Evolutionary conservation across 2,888 invertebrate genomes (phyloP).

Genomic region (Tupiocoris notatus): DNA sequence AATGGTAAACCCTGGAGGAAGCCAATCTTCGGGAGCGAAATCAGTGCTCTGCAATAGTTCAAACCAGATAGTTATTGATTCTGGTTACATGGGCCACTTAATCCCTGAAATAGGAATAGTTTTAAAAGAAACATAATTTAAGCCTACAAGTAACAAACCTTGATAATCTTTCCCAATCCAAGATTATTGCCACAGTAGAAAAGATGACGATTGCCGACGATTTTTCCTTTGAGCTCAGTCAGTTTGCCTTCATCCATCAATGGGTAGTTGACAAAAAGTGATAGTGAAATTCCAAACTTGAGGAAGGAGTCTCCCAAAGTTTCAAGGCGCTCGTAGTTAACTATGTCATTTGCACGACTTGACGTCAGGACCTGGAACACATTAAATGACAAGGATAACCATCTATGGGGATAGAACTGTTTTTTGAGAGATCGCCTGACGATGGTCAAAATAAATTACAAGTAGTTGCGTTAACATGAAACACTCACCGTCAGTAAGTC

Average conservation of each 20-base stretch:
- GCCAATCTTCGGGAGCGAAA: conserved; percentile 73
- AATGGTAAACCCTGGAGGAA: conserved; percentile 65
- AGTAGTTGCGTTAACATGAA: not conserved
- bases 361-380: conserved; percentile 72
- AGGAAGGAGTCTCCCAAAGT: conserved; percentile 87
- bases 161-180: conserved; percentile 55
- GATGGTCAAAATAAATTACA: not conserved
- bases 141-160: conserved; percentile 28
- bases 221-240: conserved; percentile 67
- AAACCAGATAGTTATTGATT: too few species aligned
- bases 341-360: conserved; percentile 69
- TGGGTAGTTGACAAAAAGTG: conserved; percentile 68
- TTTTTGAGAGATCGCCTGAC: not conserved
- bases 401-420: too few species aligned
- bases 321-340: conserved; percentile 79
- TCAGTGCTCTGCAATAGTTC: conserved; percentile 56
- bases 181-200: conserved; percentile 66
- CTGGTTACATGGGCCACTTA: too few species aligned
- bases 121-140: not conserved
- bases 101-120: not conserved
- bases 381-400: too few species aligned
- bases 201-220: conserved; percentile 83
- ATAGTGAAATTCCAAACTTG: conserved; percentile 74
- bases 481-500: not conserved
- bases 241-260: conserved; percentile 73